A percentile compares a stretch with the other conserved stretches of the same genome.
These are phyloP conservation scores for Montipora cactus DNA, from an alignment of 64 coral and sea anemone genomes.

Conservation along the genomic window DNA sequence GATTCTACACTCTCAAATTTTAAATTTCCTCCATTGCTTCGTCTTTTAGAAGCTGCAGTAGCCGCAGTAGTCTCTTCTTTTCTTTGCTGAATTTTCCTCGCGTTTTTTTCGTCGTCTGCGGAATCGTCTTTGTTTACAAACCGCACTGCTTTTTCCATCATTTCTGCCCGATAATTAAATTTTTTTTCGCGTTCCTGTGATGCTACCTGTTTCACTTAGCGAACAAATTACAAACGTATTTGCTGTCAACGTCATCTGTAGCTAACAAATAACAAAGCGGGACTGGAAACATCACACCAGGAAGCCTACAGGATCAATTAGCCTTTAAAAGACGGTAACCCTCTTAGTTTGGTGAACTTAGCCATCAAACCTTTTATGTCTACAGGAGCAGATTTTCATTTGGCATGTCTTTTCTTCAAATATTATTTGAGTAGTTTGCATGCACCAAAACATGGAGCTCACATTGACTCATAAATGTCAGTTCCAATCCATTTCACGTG, in stretches of 20 bases:
- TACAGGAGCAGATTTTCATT: background rate
- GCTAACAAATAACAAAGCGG: background rate
- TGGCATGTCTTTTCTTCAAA: background rate
- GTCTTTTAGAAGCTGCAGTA: background rate
- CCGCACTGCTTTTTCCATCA: slow-evolving; percentile 54
- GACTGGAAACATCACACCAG: background rate
- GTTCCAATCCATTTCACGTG: background rate
- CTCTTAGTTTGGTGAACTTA: background rate
- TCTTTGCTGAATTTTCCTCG: background rate
- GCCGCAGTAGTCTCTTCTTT: background rate
- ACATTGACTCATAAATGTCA: background rate
- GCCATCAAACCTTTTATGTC: background rate
- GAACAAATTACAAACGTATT: slow-evolving; percentile 13
- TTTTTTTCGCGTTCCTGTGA: background rate
- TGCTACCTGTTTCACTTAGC: background rate
- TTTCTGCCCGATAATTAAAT: background rate
- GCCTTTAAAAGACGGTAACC: background rate
- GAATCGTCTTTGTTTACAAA: slow-evolving; percentile 58
- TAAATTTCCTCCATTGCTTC: background rate
- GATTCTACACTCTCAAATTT: slow-evolving; percentile 48
- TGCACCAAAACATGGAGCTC: background rate
- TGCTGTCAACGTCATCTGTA: background rate
- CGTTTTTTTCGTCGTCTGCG: slow-evolving; percentile 10
- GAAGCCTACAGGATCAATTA: background rate
- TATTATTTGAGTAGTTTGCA: background rate